Evolutionary conservation across 2,888 invertebrate species (phyloP).

Genomic region (Himalopsyche japonica): DNA sequence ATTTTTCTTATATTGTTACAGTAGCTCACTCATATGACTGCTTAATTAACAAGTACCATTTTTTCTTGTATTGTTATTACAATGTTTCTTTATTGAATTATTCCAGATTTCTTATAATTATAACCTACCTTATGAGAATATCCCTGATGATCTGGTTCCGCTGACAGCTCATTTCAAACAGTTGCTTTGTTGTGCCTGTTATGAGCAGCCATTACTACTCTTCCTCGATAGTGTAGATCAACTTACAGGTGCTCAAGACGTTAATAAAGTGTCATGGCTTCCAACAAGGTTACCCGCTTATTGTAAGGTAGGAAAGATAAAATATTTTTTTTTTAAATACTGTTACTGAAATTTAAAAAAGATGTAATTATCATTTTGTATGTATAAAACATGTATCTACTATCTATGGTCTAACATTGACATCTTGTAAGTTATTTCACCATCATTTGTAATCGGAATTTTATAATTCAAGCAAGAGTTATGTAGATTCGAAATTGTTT

Average conservation of each 20-base stretch:
- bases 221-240: constrained; percentile 97
- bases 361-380: too few relatives aligned
- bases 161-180: constrained; percentile 96
- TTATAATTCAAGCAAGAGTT: too few relatives aligned
- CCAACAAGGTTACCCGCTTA: constrained; percentile 86
- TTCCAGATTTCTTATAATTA: constrained; percentile 88
- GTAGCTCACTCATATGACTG: too few relatives aligned
- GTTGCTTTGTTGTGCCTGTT: constrained; percentile 78
- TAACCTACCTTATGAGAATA: constrained; percentile 87
- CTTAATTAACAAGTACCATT: too few relatives aligned
- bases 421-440: too few relatives aligned
- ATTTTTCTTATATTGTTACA: too few relatives aligned
- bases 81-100: constrained; percentile 4
- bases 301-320: constrained; percentile 71
- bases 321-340: too few relatives aligned
- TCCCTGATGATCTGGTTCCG: constrained; percentile 95
- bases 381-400: too few relatives aligned
- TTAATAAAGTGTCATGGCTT: constrained; percentile 95
- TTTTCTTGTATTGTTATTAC: not conserved
- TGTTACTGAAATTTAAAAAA: too few relatives aligned
- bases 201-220: constrained; percentile 83
- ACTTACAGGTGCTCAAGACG: constrained; percentile 89
- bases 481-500: too few relatives aligned
- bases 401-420: too few relatives aligned
- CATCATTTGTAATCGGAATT: too few relatives aligned